Percentiles rank a stretch among this genome's conserved stretches.
phyloP scores from a whole-genome alignment of 2,113 vertebrate genomes.

The Tragelaphus strepsiceros region DNA sequence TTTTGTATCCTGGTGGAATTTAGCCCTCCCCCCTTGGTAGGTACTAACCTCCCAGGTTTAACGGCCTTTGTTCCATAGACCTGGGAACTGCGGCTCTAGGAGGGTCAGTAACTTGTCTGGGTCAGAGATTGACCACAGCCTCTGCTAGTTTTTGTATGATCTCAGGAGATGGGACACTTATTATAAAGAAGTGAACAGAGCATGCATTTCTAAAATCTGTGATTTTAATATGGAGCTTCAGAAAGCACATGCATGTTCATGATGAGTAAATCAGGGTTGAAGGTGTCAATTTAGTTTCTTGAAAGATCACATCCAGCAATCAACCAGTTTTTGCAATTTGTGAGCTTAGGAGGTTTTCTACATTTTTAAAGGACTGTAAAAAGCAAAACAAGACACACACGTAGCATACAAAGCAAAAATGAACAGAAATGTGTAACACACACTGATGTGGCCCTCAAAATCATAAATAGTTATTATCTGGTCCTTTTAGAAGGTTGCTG shows the following conservation, averaged over 20 bases:
- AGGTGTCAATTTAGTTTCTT: background rate
- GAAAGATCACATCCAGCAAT: background rate
- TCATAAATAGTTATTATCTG: background rate
- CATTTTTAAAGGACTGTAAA: background rate
- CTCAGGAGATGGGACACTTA: background rate
- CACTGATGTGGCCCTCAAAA: background rate
- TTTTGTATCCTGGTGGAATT: accelerated
- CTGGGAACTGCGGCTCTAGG: background rate
- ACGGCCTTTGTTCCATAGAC: background rate
- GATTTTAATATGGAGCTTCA: background rate
- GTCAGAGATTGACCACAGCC: background rate
- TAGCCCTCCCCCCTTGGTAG: accelerated
- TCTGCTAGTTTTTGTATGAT: background rate
- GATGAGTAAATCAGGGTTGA: background rate
- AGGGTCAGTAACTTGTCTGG: accelerated
- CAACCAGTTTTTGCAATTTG: background rate
- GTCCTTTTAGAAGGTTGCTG: background rate
- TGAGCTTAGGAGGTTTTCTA: background rate
- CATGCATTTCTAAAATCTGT: background rate
- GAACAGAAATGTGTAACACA: background rate
- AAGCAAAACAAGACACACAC: background rate
- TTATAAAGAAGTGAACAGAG: background rate
- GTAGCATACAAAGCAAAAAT: background rate
- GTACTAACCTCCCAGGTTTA: background rate
- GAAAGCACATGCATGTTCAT: background rate